Conservation (phyloP, 23 tunicate genomes). For the Ascidia mentula region DNA sequence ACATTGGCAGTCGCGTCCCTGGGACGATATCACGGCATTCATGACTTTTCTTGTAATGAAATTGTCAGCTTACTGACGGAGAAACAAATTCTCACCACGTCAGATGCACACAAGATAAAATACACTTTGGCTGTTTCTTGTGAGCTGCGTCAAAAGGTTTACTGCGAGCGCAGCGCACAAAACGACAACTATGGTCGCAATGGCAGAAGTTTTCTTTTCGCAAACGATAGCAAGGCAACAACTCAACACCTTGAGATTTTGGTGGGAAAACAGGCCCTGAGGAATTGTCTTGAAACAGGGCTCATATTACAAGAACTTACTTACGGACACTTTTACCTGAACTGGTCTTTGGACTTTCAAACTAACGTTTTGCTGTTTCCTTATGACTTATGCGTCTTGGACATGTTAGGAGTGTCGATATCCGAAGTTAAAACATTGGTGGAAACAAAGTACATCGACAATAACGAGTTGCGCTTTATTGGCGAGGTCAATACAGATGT, state of each 20-base stretch:
- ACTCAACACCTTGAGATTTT: not conserved
- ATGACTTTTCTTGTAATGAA: not conserved
- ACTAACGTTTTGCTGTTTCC: too few relatives aligned
- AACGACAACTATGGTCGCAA: not conserved
- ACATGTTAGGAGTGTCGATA: not conserved
- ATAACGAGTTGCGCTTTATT: not conserved
- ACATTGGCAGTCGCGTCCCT: not conserved
- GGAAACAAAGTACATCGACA: not conserved
- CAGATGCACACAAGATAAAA: not conserved
- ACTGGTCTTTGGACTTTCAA: too few relatives aligned
- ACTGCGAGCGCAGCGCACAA: not conserved
- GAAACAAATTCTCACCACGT: not conserved
- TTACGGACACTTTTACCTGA: not conserved
- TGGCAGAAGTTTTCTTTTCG: not conserved
- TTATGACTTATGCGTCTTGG: too few relatives aligned
- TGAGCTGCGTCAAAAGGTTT: constrained; percentile 5
- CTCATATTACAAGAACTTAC: not conserved
- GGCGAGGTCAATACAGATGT: not conserved
- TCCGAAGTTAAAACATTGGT: not conserved
- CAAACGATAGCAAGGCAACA: not conserved
- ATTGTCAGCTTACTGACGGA: not conserved
- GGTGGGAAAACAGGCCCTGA: not conserved
- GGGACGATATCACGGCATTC: constrained; percentile 2
- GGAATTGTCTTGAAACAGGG: not conserved
- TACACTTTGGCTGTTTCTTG: not conserved